Conservation (phyloP, 1,140 invertebrate species). For the Trinorchestia longiramus region DNA sequence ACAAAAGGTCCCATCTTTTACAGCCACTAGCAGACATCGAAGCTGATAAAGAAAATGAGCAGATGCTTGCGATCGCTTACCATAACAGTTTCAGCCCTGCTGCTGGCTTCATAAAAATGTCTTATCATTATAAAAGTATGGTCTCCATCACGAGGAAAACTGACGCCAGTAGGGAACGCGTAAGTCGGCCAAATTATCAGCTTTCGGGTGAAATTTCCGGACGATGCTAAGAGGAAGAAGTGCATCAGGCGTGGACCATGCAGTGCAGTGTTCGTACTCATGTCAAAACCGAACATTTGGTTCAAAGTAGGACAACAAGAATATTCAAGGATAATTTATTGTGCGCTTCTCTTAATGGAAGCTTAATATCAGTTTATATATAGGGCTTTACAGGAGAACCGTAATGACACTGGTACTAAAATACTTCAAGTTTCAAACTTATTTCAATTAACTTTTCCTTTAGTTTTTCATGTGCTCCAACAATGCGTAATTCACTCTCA, state of each 20-base stretch:
- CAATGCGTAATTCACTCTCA: neutral
- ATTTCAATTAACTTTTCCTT: neutral
- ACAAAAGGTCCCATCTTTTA: neutral
- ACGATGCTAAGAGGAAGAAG: neutral
- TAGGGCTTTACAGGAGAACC: neutral
- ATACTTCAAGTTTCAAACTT: neutral
- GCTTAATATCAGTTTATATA: neutral
- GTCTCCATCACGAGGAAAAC: neutral
- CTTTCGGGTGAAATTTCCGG: neutral
- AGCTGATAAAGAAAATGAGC: constrained; percentile 1
- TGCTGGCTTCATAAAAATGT: neutral
- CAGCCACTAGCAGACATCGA: neutral
- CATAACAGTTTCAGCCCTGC: neutral
- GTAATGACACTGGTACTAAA: neutral
- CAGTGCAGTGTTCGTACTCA: neutral
- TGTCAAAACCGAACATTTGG: neutral
- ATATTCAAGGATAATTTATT: neutral
- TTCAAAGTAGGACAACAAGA: neutral
- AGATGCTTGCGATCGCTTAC: neutral
- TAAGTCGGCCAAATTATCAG: neutral
- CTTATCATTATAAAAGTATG: neutral
- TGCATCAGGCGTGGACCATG: neutral
- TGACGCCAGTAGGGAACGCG: neutral
- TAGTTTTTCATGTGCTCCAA: neutral
- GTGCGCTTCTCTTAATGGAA: neutral